Conservation (phyloP, 1,140 invertebrate species). For the Zaprionus capensis region DNA sequence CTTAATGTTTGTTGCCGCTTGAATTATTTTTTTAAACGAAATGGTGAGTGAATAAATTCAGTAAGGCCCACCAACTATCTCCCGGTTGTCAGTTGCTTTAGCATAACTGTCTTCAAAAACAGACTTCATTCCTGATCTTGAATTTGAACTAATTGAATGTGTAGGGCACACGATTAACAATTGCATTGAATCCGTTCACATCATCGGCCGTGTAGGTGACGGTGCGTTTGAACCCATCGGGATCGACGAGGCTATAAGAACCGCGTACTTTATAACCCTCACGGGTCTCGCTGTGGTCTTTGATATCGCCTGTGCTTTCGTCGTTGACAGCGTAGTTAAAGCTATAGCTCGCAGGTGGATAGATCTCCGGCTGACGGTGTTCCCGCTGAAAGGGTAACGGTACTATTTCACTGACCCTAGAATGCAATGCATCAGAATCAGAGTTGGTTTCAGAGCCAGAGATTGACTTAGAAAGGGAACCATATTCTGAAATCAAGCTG, state of each 20-base stretch:
- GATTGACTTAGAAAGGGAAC: background rate
- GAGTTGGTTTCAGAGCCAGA: background rate
- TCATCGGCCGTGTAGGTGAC: conserved; percentile 86
- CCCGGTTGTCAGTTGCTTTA: too few relatives aligned
- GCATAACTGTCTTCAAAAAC: too few relatives aligned
- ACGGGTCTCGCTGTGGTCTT: conserved; percentile 65
- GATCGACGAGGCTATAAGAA: conserved; percentile 67
- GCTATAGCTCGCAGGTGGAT: conserved; percentile 62
- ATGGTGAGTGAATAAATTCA: too few relatives aligned
- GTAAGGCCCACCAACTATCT: too few relatives aligned
- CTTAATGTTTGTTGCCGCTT: too few relatives aligned
- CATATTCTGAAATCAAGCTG: conserved; percentile 19
- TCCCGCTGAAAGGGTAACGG: conserved; percentile 50
- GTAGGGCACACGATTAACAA: conserved; percentile 82
- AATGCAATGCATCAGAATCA: conserved; percentile 2
- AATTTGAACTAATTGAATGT: conserved; percentile 36
- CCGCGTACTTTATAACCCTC: conserved; percentile 66
- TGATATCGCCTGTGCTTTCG: conserved; percentile 65
- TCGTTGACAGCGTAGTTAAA: conserved; percentile 68
- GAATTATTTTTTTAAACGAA: too few relatives aligned
- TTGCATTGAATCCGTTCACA: conserved; percentile 86
- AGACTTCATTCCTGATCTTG: too few relatives aligned
- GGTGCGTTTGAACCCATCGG: conserved; percentile 84
- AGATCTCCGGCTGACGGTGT: conserved; percentile 44
- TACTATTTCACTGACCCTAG: background rate